phyloP scores from a whole-genome alignment of 2,113 vertebrate species.

The Mesocricetus auratus region DNA sequence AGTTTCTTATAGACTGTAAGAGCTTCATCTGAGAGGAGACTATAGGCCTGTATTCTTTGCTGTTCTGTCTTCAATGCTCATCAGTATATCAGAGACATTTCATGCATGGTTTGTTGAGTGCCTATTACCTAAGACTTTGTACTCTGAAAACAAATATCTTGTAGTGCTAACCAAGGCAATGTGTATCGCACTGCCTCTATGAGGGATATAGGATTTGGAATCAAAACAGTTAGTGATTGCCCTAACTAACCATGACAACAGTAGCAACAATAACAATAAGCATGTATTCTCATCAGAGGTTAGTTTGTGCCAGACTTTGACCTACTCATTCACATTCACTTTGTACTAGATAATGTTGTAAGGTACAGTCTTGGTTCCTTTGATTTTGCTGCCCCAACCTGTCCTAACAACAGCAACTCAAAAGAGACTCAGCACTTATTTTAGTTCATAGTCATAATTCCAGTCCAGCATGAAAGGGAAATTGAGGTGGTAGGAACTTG shows the following conservation, averaged over 20 bases:
- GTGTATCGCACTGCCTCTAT: not conserved
- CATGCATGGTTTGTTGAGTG: not conserved
- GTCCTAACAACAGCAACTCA: not conserved
- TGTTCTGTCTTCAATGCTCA: not conserved
- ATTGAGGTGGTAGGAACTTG: not conserved
- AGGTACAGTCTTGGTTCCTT: not conserved
- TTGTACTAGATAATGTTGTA: not conserved
- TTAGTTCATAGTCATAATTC: not conserved
- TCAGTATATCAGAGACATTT: not conserved
- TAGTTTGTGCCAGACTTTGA: not conserved
- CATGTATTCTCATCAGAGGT: not conserved
- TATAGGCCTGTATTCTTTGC: not conserved
- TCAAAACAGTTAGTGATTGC: not conserved
- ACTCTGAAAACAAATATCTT: not conserved
- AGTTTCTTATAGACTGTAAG: not conserved
- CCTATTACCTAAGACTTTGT: not conserved
- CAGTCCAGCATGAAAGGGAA: too few relatives aligned
- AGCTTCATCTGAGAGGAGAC: fast-evolving
- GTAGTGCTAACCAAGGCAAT: not conserved
- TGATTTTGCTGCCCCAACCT: too few relatives aligned
- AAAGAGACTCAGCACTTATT: not conserved
- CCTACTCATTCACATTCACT: fast-evolving
- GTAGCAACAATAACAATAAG: not conserved
- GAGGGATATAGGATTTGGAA: not conserved
- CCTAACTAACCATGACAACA: not conserved